phyloP scores from a whole-genome alignment of 64 coral and sea anemone genomes.

The Dendronephthya gigantea region DNA sequence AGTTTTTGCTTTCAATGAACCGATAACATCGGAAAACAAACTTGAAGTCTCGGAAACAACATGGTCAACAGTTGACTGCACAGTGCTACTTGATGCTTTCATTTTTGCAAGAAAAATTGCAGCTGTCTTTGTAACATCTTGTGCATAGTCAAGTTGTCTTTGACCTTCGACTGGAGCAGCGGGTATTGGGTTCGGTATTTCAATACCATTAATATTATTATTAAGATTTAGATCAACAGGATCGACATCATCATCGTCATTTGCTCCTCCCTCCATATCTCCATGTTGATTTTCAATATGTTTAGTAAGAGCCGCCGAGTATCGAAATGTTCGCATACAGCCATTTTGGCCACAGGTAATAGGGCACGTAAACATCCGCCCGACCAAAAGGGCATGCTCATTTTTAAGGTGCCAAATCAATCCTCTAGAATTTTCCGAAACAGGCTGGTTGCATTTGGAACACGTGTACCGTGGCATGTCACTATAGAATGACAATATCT shows the following conservation, averaged over 20 bases:
- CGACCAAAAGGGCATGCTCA: neutral
- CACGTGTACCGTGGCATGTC: too few relatives aligned
- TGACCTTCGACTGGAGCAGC: too few relatives aligned
- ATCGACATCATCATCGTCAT: too few relatives aligned
- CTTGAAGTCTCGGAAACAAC: neutral
- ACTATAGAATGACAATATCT: too few relatives aligned
- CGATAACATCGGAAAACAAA: neutral
- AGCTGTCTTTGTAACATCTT: neutral
- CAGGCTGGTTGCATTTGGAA: too few relatives aligned
- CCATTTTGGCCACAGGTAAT: neutral
- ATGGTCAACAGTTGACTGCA: neutral
- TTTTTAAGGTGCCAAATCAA: neutral
- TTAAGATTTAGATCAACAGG: too few relatives aligned
- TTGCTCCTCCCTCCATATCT: neutral
- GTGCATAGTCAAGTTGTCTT: too few relatives aligned
- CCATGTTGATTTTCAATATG: neutral
- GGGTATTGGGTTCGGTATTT: too few relatives aligned
- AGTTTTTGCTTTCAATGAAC: neutral
- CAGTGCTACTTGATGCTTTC: conserved; percentile 10
- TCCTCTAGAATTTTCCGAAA: too few relatives aligned
- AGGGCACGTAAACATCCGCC: neutral
- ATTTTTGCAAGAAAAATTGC: neutral
- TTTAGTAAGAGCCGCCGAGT: neutral
- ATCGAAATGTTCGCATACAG: neutral
- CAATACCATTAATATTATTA: too few relatives aligned